Evolutionary conservation across 2,797 vertebrate genomes (phyloP).

Genomic region (Cyclura pinguis): DNA sequence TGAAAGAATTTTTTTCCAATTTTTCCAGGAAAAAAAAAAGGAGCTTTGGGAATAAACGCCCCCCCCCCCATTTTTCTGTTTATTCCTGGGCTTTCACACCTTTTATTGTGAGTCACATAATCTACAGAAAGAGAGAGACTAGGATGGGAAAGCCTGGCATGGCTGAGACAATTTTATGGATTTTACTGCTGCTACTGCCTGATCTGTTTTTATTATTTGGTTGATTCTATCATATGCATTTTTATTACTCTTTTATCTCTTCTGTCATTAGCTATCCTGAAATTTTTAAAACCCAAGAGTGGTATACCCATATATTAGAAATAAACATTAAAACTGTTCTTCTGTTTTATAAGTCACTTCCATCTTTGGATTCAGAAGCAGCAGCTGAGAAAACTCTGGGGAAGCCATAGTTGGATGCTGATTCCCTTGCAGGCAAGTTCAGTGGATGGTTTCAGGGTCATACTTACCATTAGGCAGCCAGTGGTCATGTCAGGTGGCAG

Average conservation of each 20-base stretch:
- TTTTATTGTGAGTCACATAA: neutral
- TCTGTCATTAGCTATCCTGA: neutral
- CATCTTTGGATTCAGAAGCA: neutral
- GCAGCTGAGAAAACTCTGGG: neutral
- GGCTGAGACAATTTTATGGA: neutral
- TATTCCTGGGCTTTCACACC: too few species aligned
- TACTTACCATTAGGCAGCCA: too few species aligned
- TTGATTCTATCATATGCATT: slow-evolving; percentile 9
- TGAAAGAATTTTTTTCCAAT: too few species aligned
- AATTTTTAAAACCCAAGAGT: neutral
- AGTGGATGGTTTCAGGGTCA: neutral
- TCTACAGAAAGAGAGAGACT: neutral
- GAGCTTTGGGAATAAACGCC: too few species aligned
- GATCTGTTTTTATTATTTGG: neutral
- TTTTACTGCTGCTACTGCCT: neutral
- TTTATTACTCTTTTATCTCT: slow-evolving; percentile 26
- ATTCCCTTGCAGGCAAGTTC: neutral
- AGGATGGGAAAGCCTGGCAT: neutral
- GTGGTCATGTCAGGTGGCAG: too few species aligned
- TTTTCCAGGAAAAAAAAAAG: too few species aligned
- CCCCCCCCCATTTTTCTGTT: too few species aligned
- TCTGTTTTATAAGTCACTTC: neutral
- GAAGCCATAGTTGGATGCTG: neutral
- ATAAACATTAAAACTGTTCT: neutral
- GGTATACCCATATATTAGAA: neutral